Evolutionary conservation across 2,113 vertebrate genomes (phyloP).

Genomic region (Ifrita kowaldi): DNA sequence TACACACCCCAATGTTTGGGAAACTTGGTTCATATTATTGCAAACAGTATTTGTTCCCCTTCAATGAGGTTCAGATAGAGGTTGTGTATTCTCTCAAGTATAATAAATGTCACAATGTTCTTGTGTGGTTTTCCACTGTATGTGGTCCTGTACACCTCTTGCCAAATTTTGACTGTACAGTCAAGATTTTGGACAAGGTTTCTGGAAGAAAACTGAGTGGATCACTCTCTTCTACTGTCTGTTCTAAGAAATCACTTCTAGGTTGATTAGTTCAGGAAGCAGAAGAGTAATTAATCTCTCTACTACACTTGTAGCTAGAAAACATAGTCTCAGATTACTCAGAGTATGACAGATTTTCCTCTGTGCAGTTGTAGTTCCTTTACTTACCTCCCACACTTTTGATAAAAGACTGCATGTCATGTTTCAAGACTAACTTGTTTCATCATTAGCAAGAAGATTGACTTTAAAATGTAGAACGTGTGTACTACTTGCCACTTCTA

Average conservation of each 20-base stretch:
- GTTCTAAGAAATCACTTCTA: constrained; percentile 1
- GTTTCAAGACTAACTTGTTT: not conserved
- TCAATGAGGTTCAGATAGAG: constrained; percentile 57
- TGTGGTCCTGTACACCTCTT: constrained; percentile 56
- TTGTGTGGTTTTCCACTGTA: constrained; percentile 62
- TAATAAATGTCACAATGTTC: constrained; percentile 65
- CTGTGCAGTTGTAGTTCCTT: not conserved
- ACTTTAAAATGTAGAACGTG: not conserved
- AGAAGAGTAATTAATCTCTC: constrained; percentile 9
- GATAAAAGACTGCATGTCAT: not conserved
- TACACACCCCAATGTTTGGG: constrained; percentile 23
- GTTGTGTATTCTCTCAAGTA: constrained; percentile 62
- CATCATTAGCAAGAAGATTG: not conserved
- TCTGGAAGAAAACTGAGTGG: constrained; percentile 5
- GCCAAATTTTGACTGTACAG: constrained; percentile 58
- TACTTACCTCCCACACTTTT: not conserved
- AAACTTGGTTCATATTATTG: constrained; percentile 55
- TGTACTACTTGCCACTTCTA: not conserved
- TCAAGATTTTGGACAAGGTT: constrained; percentile 32
- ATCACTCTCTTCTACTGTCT: not conserved
- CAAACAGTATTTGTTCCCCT: constrained; percentile 50
- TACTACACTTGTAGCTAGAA: not conserved
- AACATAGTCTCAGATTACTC: constrained; percentile 16
- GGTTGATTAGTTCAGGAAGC: not conserved
- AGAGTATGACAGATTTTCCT: not conserved